Evolutionary conservation across 2,113 vertebrate genomes (phyloP).

Genomic region (Podarcis raffonei): DNA sequence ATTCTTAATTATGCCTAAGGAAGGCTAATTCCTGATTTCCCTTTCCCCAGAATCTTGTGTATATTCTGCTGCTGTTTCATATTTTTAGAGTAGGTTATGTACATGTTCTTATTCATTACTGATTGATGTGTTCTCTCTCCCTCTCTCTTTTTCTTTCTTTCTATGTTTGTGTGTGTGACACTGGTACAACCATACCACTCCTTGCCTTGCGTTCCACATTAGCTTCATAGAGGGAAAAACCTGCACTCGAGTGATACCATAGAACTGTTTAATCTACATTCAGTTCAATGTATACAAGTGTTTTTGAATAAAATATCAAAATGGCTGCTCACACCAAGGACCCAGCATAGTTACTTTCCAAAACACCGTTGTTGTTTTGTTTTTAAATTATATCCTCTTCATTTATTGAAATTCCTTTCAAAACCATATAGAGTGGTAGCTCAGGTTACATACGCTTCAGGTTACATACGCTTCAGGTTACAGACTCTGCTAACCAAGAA

Average conservation of each 20-base stretch:
- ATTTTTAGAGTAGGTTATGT: neutral
- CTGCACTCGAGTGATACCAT: neutral
- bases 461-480: no score
- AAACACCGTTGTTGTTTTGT: neutral
- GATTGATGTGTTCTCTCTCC: no score
- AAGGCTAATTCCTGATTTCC: neutral
- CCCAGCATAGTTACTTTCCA: neutral
- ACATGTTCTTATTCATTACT: neutral
- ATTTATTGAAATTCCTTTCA: neutral
- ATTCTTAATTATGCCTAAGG: neutral
- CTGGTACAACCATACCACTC: neutral
- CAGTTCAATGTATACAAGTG: neutral
- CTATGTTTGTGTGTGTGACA: neutral
- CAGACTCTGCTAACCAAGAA: no score
- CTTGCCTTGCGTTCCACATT: neutral
- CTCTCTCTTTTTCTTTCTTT: no score
- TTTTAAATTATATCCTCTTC: neutral
- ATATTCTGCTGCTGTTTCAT: neutral
- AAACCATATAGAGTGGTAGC: neutral
- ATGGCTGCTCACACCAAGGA: neutral
- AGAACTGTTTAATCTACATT: neutral
- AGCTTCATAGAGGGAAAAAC: neutral
- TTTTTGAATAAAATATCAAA: neutral
- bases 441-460: no score
- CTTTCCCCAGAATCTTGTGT: neutral